A percentile compares a stretch with the other conserved stretches of the same genome.
phyloP scores from a whole-genome alignment of 92 coral and sea anemone species.

The Zoanthus sansibaricus region DNA sequence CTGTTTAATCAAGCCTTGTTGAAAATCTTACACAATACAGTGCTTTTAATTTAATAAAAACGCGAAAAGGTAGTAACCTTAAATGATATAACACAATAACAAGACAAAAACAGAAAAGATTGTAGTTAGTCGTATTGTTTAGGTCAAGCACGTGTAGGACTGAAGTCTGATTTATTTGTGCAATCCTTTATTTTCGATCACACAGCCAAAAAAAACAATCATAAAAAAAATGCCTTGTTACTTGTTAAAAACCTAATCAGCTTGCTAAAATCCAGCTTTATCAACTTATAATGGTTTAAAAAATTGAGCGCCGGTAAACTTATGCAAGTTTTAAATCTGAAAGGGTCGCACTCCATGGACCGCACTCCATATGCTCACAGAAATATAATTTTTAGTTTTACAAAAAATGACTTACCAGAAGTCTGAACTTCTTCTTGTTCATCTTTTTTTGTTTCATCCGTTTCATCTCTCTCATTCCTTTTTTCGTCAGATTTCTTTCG shows the following conservation, averaged over 20 bases:
- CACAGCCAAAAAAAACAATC: no score
- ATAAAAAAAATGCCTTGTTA: no score
- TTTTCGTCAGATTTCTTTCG: slow-evolving; percentile 78
- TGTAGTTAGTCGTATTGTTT: not conserved
- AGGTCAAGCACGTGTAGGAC: not conserved
- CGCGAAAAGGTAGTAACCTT: not conserved
- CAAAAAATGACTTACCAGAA: slow-evolving; percentile 48
- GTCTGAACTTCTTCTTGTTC: slow-evolving; percentile 38
- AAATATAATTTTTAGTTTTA: not conserved
- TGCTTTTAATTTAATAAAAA: not conserved
- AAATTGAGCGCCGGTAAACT: no score
- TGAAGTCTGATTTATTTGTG: no score
- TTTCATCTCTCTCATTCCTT: slow-evolving; percentile 52
- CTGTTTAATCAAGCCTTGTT: slow-evolving; percentile 54
- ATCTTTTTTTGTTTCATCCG: slow-evolving; percentile 41
- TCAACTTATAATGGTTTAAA: no score
- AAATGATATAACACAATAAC: not conserved
- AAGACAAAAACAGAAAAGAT: not conserved
- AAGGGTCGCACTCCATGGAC: not conserved
- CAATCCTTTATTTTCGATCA: no score
- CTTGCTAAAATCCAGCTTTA: no score
- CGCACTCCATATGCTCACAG: no score
- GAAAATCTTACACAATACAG: not conserved
- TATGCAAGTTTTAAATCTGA: no score
- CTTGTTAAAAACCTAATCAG: no score